These are phyloP conservation scores for Prunella himalayana DNA, from an alignment of 2,113 vertebrate species.

Conservation along the genomic window DNA sequence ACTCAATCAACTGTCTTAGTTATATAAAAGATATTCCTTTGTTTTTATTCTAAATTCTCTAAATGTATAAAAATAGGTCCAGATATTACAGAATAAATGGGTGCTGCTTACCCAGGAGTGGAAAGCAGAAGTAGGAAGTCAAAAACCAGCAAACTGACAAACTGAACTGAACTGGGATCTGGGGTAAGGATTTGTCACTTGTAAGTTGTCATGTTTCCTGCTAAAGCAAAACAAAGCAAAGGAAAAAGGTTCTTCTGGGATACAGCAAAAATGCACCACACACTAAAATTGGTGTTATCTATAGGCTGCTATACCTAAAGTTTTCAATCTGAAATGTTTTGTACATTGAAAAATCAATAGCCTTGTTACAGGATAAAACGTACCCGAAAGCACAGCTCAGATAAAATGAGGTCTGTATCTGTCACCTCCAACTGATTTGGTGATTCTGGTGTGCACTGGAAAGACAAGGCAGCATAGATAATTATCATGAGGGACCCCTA, in stretches of 20 bases:
- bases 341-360: neutral
- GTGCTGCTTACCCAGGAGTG: neutral
- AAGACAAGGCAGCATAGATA: neutral
- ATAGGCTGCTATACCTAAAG: neutral
- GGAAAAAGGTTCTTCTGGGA: neutral
- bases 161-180: neutral
- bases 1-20: neutral
- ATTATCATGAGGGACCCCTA: neutral
- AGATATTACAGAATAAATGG: neutral
- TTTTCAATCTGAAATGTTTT: neutral
- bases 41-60: neutral
- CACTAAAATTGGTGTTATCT: neutral
- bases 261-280: neutral
- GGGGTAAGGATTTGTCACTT: neutral
- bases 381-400: rapidly evolving
- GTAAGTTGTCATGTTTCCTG: neutral
- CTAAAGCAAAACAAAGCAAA: neutral
- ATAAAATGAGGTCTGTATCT: neutral
- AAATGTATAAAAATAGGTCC: neutral
- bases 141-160: neutral
- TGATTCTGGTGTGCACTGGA: neutral
- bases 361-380: neutral
- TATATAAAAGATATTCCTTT: neutral
- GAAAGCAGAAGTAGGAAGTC: neutral
- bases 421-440: neutral